These are phyloP conservation scores for Hypomecis atomaria DNA, from an alignment of 2,888 invertebrate genomes.

Conservation along the genomic window DNA sequence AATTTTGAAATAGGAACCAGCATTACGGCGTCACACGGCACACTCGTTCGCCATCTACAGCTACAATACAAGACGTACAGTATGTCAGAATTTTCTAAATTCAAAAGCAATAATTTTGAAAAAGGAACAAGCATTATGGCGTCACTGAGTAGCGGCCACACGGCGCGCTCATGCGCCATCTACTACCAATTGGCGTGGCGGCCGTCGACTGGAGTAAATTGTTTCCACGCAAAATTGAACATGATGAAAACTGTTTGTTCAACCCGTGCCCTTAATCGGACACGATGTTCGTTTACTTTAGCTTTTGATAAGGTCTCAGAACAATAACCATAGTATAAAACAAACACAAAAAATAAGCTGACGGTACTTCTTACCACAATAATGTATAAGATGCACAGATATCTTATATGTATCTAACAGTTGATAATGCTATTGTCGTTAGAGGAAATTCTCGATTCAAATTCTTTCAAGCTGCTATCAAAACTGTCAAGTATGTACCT, in stretches of 20 bases:
- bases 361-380: too few species aligned
- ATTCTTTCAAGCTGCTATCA: too few species aligned
- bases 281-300: conserved; percentile 15
- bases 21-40: conserved; percentile 58
- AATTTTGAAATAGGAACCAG: conserved; percentile 45
- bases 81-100: too few species aligned
- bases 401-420: too few species aligned
- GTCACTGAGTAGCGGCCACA: conserved; percentile 76
- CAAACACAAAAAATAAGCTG: too few species aligned
- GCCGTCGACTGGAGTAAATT: conserved; percentile 66
- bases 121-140: conserved; percentile 63
- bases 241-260: conserved; percentile 34
- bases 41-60: conserved; percentile 36
- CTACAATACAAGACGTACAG: conserved; percentile 30
- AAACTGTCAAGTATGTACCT: too few species aligned
- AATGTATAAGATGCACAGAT: too few species aligned
- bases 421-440: too few species aligned
- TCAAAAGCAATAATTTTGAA: conserved; percentile 50
- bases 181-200: conserved; percentile 78
- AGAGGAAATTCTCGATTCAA: too few species aligned
- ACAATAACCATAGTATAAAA: background rate
- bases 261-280: conserved; percentile 24
- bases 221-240: conserved; percentile 43
- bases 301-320: background rate
- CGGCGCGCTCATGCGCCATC: conserved; percentile 75